Percentiles rank a stretch among this genome's conserved stretches.
phyloP scores from a whole-genome alignment of 2,113 vertebrate genomes.

The Cygnus atratus region DNA sequence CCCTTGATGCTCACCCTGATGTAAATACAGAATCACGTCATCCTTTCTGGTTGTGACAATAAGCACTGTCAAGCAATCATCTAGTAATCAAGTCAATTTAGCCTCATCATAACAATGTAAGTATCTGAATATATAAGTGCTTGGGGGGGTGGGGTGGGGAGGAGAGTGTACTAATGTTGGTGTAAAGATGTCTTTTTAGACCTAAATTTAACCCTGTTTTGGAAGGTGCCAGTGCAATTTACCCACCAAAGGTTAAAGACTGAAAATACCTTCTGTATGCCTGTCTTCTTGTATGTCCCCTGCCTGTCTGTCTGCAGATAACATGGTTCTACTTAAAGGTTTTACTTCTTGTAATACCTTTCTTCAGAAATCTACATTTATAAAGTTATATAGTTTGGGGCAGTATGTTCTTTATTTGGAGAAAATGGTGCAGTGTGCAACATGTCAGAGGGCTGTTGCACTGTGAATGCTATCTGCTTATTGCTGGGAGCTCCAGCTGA shows the following conservation, averaged over 20 bases:
- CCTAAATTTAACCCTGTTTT: background rate
- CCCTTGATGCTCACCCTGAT: background rate
- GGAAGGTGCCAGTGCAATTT: background rate
- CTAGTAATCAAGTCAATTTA: background rate
- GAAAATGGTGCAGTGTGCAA: background rate
- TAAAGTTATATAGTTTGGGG: background rate
- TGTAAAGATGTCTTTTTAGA: background rate
- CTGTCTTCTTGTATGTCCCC: background rate
- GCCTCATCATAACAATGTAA: background rate
- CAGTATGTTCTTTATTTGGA: background rate
- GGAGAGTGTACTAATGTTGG: background rate
- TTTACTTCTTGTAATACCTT: background rate
- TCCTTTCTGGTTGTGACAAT: background rate
- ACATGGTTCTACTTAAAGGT: background rate
- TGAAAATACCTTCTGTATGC: background rate
- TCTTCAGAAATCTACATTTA: background rate
- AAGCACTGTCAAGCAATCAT: background rate
- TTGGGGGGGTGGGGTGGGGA: too few relatives aligned
- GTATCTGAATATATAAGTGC: background rate
- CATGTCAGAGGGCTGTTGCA: background rate
- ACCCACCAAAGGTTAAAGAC: background rate
- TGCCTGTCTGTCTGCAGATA: background rate
- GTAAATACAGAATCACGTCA: background rate
- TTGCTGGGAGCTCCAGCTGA: background rate
- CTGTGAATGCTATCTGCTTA: background rate